Conservation (phyloP, 1,140 invertebrate species). For the Dendroctonus ponderosae region DNA sequence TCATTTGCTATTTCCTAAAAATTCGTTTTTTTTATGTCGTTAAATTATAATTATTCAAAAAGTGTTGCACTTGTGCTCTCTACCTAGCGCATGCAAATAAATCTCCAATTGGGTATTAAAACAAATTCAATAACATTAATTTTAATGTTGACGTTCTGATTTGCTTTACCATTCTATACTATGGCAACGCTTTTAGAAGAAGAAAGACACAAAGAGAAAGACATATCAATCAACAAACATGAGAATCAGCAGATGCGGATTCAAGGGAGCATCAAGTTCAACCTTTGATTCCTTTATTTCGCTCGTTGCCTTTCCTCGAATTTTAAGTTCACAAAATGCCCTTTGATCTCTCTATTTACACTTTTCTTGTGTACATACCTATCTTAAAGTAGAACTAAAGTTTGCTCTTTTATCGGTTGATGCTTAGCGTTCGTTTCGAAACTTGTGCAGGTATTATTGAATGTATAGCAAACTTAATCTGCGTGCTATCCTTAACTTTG, state of each 20-base stretch:
- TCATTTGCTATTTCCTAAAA: too few species aligned
- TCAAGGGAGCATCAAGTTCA: conserved; percentile 16
- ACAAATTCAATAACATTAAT: too few species aligned
- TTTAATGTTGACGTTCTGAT: too few species aligned
- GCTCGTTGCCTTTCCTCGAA: conserved; percentile 13
- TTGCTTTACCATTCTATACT: too few species aligned
- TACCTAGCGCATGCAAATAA: too few species aligned
- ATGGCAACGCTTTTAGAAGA: neutral
- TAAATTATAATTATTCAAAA: too few species aligned
- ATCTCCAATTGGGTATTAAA: too few species aligned
- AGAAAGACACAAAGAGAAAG: neutral
- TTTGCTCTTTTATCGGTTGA: conserved; percentile 5
- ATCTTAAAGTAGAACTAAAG: conserved; percentile 22
- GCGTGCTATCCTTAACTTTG: neutral
- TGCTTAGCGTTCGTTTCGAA: neutral
- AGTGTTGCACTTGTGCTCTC: too few species aligned
- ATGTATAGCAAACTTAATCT: conserved; percentile 2
- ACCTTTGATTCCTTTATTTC: conserved; percentile 28
- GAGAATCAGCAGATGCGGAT: conserved; percentile 21
- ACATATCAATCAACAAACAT: conserved; percentile 14
- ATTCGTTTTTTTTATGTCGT: too few species aligned
- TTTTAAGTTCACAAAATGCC: conserved; percentile 23
- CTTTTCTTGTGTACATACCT: conserved; percentile 24
- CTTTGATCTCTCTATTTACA: conserved; percentile 22
- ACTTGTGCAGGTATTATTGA: neutral